Evolutionary conservation across 2,888 invertebrate genomes (phyloP), one percentile per base, ranked within the genome.

Genomic region (Yponomeuta cagnagella): DNA sequence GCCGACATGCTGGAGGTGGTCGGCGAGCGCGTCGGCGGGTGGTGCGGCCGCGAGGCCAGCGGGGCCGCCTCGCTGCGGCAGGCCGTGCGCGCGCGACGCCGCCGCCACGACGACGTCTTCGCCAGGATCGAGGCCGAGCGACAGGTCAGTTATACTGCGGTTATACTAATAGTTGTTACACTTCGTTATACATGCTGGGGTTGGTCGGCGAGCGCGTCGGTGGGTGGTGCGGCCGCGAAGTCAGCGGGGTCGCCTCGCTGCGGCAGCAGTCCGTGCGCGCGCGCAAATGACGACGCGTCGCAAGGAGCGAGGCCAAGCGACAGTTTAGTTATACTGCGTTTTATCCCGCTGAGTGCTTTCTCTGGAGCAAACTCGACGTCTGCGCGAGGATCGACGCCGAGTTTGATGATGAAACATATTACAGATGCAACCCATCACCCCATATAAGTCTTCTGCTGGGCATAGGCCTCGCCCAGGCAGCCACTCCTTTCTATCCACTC

Each of bases 1-100:
- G 89, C 91, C 76, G 93, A 92, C 76, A 93, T 93, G 93, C 81
- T 93, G 77, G 93, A 93, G 79, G 91, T 93, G 76, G 88, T 94
- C 76, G 90, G 93, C 74, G 92, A 92, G 75, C 85, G 92, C 69
- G 88, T 93, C n/a, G 92, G 89, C 5, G 89, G 87, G n/a, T 91
- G 91, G 88, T 89, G 87, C 74, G 90, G 89, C 10, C 83, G 88
- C 30, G 90, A 88, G 74, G 79, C 86, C 2, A 83, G 80, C 77
- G 80, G 81, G 72, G 48, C 70, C 31, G 23, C 66, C 30, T 84
- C 89, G 15, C 80, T 90, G 74, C 80, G 91, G 48, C 90, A 88
- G 73, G 87, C 87, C 30, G 83, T 89, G 78, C 84, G 87, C 74
- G 48, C 71, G 63, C 78, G 86, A 71, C 86, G 88, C 70, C 74